A percentile compares a stretch with the other conserved stretches of the same genome.
These are phyloP conservation scores for Drosophila nigrodunni DNA, from an alignment of 1,140 invertebrate species.

Conservation along the genomic window DNA sequence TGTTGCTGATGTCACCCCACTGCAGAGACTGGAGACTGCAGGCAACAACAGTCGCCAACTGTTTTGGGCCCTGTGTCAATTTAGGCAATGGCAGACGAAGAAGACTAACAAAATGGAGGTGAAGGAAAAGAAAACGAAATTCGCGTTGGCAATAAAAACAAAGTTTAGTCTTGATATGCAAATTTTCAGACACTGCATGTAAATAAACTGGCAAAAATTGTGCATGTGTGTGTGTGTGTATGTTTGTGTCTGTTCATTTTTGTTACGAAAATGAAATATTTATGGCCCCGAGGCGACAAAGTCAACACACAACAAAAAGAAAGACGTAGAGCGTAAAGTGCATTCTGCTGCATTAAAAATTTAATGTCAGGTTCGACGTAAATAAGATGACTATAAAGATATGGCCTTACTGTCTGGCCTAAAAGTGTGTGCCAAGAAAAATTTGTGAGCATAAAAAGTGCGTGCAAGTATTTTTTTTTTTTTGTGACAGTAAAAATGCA, in stretches of 20 bases:
- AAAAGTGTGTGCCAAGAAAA: slow-evolving; percentile 49
- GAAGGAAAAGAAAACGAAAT: slow-evolving; percentile 14
- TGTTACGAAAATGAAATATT: slow-evolving; percentile 70
- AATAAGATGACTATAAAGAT: slow-evolving; percentile 34
- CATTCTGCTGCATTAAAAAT: slow-evolving; percentile 49
- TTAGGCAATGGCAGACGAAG: slow-evolving; percentile 14
- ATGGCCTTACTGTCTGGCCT: slow-evolving; percentile 25
- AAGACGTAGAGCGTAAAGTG: slow-evolving; percentile 35
- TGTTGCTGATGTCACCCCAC: slow-evolving; percentile 38
- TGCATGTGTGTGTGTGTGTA: slow-evolving; percentile 11
- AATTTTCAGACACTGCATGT: slow-evolving; percentile 37
- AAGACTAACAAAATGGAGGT: not conserved
- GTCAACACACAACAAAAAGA: slow-evolving; percentile 49
- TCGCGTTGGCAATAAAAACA: slow-evolving; percentile 41
- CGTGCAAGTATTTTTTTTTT: slow-evolving; percentile 40
- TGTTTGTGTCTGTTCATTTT: slow-evolving; percentile 38
- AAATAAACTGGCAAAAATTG: slow-evolving; percentile 18
- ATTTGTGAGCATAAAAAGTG: slow-evolving; percentile 55
- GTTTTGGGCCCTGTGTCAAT: slow-evolving; percentile 49
- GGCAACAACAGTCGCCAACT: not conserved
- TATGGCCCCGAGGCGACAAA: slow-evolving; percentile 72
- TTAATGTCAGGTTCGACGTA: slow-evolving; percentile 75
- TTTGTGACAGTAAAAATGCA: slow-evolving; percentile 42
- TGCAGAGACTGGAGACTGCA: slow-evolving; percentile 15
- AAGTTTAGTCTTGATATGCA: slow-evolving; percentile 63